Conservation (phyloP, 2,888 invertebrate genomes). For the Drosophila greeni region DNA sequence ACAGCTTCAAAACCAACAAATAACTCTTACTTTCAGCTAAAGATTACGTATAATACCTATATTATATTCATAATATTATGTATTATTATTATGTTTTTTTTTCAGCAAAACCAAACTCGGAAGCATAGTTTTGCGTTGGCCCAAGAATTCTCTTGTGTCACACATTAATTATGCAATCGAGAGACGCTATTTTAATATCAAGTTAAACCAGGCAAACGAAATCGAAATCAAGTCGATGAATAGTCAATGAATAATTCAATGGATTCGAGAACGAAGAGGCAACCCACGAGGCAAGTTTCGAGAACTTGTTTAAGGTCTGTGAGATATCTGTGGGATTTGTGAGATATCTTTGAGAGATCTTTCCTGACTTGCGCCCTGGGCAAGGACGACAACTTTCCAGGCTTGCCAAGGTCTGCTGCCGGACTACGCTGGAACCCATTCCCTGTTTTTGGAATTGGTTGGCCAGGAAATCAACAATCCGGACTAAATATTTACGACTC, state of each 20-base stretch:
- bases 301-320: constrained; percentile 2
- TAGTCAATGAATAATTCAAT: constrained; percentile 31
- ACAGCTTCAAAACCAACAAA: not conserved
- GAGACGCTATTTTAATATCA: constrained; percentile 32
- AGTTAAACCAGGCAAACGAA: constrained; percentile 37
- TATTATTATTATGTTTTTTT: no score
- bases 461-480: constrained; percentile 26
- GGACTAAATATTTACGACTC: constrained; percentile 32
- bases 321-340: not conserved
- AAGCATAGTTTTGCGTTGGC: constrained; percentile 1
- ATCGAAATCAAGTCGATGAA: constrained; percentile 37
- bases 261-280: constrained; percentile 15
- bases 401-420: constrained; percentile 15
- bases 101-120: constrained; percentile 5
- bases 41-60: no score
- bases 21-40: constrained; percentile 20
- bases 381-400: constrained; percentile 32
- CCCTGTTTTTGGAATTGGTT: constrained; percentile 8
- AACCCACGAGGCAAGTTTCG: not conserved
- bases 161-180: constrained; percentile 51
- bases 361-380: constrained; percentile 17
- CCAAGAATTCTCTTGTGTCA: constrained; percentile 21
- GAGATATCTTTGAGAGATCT: constrained; percentile 6
- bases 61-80: no score
- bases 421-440: not conserved